Conservation (phyloP, 2,888 invertebrate genomes). For the Pemphredon lugubris region DNA sequence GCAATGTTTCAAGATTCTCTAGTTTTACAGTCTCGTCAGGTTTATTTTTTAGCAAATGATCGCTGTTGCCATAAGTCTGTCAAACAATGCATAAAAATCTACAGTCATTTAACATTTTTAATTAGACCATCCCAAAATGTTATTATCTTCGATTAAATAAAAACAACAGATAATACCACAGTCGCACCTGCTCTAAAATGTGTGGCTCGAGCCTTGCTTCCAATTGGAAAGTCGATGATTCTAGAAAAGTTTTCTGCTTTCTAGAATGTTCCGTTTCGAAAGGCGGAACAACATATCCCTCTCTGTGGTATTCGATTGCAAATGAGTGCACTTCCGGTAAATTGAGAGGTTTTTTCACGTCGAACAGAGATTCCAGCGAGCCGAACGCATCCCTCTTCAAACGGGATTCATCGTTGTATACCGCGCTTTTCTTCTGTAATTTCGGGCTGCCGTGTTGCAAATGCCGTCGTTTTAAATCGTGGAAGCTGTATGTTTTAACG, state of each 20-base stretch:
- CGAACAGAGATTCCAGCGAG: constrained; percentile 74
- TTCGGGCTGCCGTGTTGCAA: constrained; percentile 53
- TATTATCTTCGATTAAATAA: not conserved
- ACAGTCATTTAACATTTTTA: too few species aligned
- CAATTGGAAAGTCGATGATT: constrained; percentile 22
- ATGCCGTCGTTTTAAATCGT: constrained; percentile 63
- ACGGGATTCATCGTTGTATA: constrained; percentile 27
- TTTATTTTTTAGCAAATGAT: not conserved
- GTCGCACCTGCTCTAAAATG: constrained; percentile 41
- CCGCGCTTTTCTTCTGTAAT: constrained; percentile 37
- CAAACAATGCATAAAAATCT: not conserved
- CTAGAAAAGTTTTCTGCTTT: constrained; percentile 18
- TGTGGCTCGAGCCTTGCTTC: constrained; percentile 30
- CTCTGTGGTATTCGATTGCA: constrained; percentile 32
- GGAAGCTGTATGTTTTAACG: constrained; percentile 60
- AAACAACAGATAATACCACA: constrained; percentile 36
- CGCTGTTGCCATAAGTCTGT: constrained; percentile 3
- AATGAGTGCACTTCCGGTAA: constrained; percentile 60
- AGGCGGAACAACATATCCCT: constrained; percentile 34
- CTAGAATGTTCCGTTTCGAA: constrained; percentile 7
- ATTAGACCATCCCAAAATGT: too few species aligned
- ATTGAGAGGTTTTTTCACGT: constrained; percentile 69
- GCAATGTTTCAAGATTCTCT: not conserved
- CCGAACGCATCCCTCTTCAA: constrained; percentile 65
- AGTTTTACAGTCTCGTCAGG: not conserved